phyloP scores from a whole-genome alignment of 2,888 invertebrate species.

The Flexamia atlantica region DNA sequence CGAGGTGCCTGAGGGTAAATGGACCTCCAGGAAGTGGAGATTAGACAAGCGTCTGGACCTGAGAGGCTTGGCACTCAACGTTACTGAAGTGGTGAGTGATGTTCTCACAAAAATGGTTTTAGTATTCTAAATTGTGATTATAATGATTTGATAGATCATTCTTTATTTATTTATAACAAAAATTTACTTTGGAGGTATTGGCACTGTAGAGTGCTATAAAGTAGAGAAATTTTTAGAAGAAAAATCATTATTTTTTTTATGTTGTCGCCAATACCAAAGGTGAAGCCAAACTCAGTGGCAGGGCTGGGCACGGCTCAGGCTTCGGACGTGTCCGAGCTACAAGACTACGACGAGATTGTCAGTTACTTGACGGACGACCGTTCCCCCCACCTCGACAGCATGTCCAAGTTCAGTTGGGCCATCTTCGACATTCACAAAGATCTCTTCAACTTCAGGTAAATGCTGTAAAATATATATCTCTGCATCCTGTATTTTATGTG shows the following conservation, averaged over 20 bases:
- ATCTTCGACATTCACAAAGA: constrained; percentile 32
- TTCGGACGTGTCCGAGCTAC: constrained; percentile 28
- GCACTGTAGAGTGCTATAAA: too few species aligned
- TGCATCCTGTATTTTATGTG: too few species aligned
- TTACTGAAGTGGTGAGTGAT: constrained; percentile 61
- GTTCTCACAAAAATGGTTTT: too few species aligned
- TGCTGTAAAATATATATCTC: too few species aligned
- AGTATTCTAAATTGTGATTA: not conserved
- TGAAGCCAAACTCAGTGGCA: constrained; percentile 35
- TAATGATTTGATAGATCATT: not conserved
- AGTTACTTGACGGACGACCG: constrained; percentile 54
- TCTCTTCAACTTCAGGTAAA: constrained; percentile 58
- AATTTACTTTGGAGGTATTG: too few species aligned
- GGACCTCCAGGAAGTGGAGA: constrained; percentile 62
- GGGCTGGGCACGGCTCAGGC: not conserved
- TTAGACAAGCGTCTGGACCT: constrained; percentile 64
- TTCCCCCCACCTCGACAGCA: constrained; percentile 47
- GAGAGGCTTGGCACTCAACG: constrained; percentile 60
- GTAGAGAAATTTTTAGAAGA: too few species aligned
- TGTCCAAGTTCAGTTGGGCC: constrained; percentile 59
- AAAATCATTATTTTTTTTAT: too few species aligned
- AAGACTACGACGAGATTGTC: constrained; percentile 54
- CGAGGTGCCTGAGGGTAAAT: not conserved
- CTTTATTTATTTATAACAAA: too few species aligned
- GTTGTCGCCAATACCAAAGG: not conserved